These are phyloP conservation scores for Drosophila punjabiensis DNA, from an alignment of 1,140 invertebrate genomes.

Conservation along the genomic window DNA sequence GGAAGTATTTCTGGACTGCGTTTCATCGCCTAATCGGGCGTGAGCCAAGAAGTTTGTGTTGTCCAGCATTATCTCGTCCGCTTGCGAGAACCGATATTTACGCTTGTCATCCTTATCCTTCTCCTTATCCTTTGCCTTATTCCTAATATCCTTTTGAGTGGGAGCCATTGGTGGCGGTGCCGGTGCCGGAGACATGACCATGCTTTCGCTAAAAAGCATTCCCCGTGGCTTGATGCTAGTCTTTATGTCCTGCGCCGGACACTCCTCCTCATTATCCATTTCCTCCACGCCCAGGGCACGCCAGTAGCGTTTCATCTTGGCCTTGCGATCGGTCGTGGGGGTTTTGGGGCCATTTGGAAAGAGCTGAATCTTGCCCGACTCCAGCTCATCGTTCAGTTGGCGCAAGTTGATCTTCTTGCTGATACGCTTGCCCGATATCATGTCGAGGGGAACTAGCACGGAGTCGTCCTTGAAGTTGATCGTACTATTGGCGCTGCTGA, in stretches of 20 bases:
- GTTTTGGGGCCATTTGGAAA: constrained; percentile 67
- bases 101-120: constrained; percentile 5
- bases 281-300: constrained; percentile 14
- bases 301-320: constrained; percentile 17
- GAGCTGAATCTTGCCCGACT: constrained; percentile 57
- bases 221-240: constrained; percentile 36
- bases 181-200: constrained; percentile 45
- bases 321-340: constrained; percentile 54
- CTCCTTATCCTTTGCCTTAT: constrained; percentile 3
- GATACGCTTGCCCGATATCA: constrained; percentile 51
- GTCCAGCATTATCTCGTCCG: constrained; percentile 67
- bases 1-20: constrained; percentile 60
- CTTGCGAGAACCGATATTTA: constrained; percentile 65
- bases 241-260: background rate
- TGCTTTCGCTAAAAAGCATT: constrained; percentile 58
- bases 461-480: constrained; percentile 51
- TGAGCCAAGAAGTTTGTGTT: constrained; percentile 71
- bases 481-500: constrained; percentile 21
- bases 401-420: constrained; percentile 59
- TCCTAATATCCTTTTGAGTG: background rate
- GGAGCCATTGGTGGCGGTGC: background rate
- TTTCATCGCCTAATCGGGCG: constrained; percentile 68
- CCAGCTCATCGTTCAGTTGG: constrained; percentile 58
- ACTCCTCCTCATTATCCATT: background rate
- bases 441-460: constrained; percentile 52